Conservation (phyloP, 2,888 invertebrate species). For the Candidula unifasciata region DNA sequence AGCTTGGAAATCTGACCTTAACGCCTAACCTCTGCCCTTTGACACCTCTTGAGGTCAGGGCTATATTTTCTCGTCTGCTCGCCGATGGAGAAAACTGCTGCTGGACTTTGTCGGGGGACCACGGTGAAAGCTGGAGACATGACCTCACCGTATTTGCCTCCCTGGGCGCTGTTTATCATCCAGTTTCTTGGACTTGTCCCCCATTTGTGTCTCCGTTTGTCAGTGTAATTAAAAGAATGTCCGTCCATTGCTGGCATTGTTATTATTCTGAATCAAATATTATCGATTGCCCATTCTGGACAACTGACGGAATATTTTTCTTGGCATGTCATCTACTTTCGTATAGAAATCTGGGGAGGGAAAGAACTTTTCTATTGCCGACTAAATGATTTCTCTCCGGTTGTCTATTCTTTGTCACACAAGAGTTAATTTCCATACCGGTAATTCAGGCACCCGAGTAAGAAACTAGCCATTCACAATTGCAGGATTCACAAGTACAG, state of each 20-base stretch:
- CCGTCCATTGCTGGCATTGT: neutral
- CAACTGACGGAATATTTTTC: neutral
- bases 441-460: too few species aligned
- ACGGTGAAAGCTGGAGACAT: neutral
- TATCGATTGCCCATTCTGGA: neutral
- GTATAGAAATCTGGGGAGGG: neutral
- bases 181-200: neutral
- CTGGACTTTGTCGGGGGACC: neutral
- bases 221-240: neutral
- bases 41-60: conserved; percentile 33
- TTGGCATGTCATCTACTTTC: neutral
- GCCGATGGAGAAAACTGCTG: neutral
- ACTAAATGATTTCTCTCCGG: too few species aligned
- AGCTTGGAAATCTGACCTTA: neutral
- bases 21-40: conserved; percentile 32
- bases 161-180: neutral
- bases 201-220: conserved; percentile 14
- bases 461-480: too few species aligned
- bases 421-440: too few species aligned
- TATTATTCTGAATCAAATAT: neutral
- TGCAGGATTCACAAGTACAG: too few species aligned
- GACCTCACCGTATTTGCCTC: conserved; percentile 2
- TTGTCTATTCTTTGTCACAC: too few species aligned
- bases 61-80: neutral
- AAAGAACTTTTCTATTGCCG: too few species aligned